phyloP scores from a whole-genome alignment of 2,113 vertebrate species.

The Mormoops blainvillei region DNA sequence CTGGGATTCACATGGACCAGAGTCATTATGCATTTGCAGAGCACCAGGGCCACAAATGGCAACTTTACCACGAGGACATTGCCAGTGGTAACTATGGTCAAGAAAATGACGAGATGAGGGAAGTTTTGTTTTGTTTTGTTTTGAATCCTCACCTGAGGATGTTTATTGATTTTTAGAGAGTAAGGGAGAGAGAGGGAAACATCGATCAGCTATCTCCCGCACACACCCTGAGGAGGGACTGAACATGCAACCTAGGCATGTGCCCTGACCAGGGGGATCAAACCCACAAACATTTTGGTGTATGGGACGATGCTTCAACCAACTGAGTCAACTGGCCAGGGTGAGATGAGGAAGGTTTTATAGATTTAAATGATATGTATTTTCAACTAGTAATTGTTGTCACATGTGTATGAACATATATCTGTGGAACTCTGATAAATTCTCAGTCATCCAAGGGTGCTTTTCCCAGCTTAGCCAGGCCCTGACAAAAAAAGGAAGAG shows the following conservation, averaged over 20 bases:
- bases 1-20: not conserved
- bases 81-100: not conserved
- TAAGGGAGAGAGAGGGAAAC: too few relatives aligned
- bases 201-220: too few relatives aligned
- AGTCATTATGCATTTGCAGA: not conserved
- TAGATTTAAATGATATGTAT: not conserved
- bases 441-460: not conserved
- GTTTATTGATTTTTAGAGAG: too few relatives aligned
- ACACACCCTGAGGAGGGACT: too few relatives aligned
- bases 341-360: not conserved
- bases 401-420: not conserved
- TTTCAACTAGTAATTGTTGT: not conserved
- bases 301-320: too few relatives aligned
- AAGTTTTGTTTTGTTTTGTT: not conserved
- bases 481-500: not conserved
- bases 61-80: not conserved
- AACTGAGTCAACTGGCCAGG: too few relatives aligned
- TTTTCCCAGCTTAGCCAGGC: not conserved
- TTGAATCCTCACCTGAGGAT: too few relatives aligned
- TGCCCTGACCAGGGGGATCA: too few relatives aligned
- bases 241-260: too few relatives aligned
- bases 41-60: not conserved
- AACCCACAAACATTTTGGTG: too few relatives aligned
- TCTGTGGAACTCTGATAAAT: not conserved
- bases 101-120: not conserved